Base-by-base conservation (phyloP, 2,888 invertebrate genomes). In the Rhaphigaster nebulosa region DNA sequence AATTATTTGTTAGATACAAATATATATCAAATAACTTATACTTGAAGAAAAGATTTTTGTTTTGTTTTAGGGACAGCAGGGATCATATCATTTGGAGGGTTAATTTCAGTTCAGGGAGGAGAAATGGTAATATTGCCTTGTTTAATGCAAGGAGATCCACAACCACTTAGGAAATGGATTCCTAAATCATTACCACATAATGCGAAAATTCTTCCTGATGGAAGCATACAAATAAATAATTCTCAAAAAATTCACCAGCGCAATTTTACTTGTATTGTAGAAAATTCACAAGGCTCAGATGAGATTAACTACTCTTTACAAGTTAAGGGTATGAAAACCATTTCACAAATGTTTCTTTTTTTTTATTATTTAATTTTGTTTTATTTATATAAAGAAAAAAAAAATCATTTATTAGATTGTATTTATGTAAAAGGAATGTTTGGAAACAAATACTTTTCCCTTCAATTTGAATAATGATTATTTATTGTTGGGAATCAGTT, bases 61-160 rank as follows among this genome's bases (percentile, higher is more conserved):
- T 88, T 60, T 89, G 12, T 89, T 89, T 41, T 60, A 91, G 91
- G 91, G 20, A 88, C 95, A 92, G 95, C 95, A 26, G 94, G 95
- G 23, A 95, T 95, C 87, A 94, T 95, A 91, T 95, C 95, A 26
- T 95, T 95, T 92, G 95, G 95, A 45, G 94, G 94, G 92, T 94
- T 94, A 6, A 92, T 95, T 56, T 94, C 94, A 91, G 94, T 95
- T 20, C 95, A 95, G 70, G 95, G 95, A 94, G 94, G 95, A 90
- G 94, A 94, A 29, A 94, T 95, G 92, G 94, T 95, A 91, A 94
- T 94, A 92, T 93, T 95, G 88, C 93, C 95, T 0, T 95, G 95
- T 92, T 93, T 94, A 1, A 94, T 94, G 91, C 95, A 95, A n/a
- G 95, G 95, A 1, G 93, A 94, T 91, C 95, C 95, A 0, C 93